Conservation (phyloP, 2,888 invertebrate species). For the Melanostoma mellinum region DNA sequence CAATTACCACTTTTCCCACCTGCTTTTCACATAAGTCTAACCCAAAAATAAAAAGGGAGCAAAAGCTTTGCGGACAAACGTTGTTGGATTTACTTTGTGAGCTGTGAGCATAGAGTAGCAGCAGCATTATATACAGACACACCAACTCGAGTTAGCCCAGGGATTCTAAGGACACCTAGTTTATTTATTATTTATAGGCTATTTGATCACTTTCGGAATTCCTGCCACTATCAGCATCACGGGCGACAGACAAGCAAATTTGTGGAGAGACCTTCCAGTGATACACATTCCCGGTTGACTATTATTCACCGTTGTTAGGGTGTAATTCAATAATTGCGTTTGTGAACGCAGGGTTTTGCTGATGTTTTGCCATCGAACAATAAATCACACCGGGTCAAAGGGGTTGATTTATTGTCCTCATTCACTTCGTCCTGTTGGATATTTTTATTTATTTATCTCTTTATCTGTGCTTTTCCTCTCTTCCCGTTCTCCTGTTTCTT, state of each 20-base stretch:
- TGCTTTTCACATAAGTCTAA: slow-evolving; percentile 7
- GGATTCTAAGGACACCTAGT: slow-evolving; percentile 49
- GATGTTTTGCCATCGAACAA: slow-evolving; percentile 67
- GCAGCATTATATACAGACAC: slow-evolving; percentile 13
- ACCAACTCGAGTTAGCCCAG: slow-evolving; percentile 1
- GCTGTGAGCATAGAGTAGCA: neutral
- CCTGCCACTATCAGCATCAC: slow-evolving; percentile 62
- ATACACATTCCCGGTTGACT: slow-evolving; percentile 64
- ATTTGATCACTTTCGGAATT: slow-evolving; percentile 70
- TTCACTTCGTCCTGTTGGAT: slow-evolving; percentile 63
- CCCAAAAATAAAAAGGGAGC: neutral
- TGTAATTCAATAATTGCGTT: slow-evolving; percentile 72
- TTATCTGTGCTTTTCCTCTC: slow-evolving; percentile 31
- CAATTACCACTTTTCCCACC: slow-evolving; percentile 55
- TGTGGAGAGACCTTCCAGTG: slow-evolving; percentile 63
- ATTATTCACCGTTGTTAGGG: slow-evolving; percentile 64
- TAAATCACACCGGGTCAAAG: slow-evolving; percentile 67
- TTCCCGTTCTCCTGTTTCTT: slow-evolving; percentile 2
- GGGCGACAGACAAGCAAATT: slow-evolving; percentile 39
- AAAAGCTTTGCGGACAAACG: neutral
- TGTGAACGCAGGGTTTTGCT: slow-evolving; percentile 65
- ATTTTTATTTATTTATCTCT: slow-evolving; percentile 71
- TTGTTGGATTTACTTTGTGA: slow-evolving; percentile 19
- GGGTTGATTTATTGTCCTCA: slow-evolving; percentile 68
- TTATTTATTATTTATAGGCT: slow-evolving; percentile 69